Percentiles rank a stretch among this genome's conserved stretches.
These are phyloP conservation scores for Spea multiplicata DNA, from an alignment of 2,113 vertebrate genomes.

Conservation along the genomic window DNA sequence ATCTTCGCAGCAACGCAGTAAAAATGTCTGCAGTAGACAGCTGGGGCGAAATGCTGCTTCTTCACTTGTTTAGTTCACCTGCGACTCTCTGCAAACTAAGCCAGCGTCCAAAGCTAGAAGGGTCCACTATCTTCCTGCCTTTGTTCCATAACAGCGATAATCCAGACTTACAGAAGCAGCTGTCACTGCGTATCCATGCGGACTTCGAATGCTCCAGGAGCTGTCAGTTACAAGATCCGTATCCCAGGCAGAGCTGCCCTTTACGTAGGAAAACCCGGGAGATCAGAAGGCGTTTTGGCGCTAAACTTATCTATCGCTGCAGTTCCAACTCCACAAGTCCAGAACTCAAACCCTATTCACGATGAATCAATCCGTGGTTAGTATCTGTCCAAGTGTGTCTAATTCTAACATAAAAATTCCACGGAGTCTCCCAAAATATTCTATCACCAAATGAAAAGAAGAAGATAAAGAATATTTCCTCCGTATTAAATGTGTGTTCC, in stretches of 20 bases:
- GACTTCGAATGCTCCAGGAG: slow-evolving; percentile 2
- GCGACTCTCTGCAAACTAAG: slow-evolving; percentile 5
- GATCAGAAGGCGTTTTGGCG: neutral
- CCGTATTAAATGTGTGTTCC: neutral
- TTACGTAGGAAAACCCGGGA: slow-evolving; percentile 3
- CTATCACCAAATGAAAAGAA: no score
- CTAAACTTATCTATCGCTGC: neutral
- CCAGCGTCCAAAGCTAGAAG: neutral
- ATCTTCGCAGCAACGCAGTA: neutral
- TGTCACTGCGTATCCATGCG: slow-evolving; percentile 23
- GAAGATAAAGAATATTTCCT: neutral
- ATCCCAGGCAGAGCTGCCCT: slow-evolving; percentile 4
- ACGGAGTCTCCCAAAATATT: no score
- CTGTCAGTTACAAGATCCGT: slow-evolving; percentile 20
- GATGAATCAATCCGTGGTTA: neutral
- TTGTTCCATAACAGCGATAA: slow-evolving; percentile 22
- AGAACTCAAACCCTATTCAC: neutral
- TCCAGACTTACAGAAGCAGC: slow-evolving; percentile 24
- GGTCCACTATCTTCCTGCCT: neutral
- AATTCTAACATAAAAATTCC: no score
- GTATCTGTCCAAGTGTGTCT: neutral
- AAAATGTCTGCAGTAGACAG: no score
- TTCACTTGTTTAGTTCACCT: neutral
- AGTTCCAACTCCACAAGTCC: neutral
- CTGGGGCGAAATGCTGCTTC: neutral